Conservation (phyloP, 2,113 vertebrate species). For the Piprites chloris region DNA sequence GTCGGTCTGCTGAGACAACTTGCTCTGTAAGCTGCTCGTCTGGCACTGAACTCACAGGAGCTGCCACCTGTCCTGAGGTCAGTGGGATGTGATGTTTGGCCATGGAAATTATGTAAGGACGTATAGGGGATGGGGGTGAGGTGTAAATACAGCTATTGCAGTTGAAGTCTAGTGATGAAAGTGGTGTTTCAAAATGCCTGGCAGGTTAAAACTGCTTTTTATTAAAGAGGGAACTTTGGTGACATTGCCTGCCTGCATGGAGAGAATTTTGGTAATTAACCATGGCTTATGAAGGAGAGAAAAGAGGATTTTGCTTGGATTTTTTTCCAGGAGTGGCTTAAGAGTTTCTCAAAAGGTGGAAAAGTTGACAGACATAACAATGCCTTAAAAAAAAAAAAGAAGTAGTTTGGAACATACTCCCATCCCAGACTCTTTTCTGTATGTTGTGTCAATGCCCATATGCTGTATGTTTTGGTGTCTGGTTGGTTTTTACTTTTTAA, state of each 20-base stretch:
- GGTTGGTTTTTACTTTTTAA: neutral
- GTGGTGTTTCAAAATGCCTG: neutral
- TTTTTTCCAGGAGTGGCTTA: neutral
- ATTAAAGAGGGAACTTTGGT: neutral
- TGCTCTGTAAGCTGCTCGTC: neutral
- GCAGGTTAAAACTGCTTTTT: neutral
- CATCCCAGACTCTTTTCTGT: neutral
- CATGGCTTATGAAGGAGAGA: neutral
- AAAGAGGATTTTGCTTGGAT: neutral
- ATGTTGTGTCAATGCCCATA: accelerated
- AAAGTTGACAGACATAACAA: neutral
- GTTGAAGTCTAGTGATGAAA: neutral
- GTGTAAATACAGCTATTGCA: accelerated
- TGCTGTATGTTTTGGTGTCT: neutral
- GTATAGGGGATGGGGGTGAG: neutral
- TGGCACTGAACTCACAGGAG: neutral
- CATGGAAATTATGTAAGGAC: neutral
- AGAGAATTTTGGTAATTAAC: neutral
- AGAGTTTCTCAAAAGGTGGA: neutral
- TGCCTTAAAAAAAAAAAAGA: neutral
- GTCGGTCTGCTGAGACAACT: neutral
- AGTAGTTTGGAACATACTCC: neutral
- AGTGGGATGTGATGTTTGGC: neutral
- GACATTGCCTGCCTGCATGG: neutral
- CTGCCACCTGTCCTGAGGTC: neutral